These are phyloP conservation scores for Semaprochilodus insignis DNA, from an alignment of 2,797 vertebrate species.

Conservation along the genomic window DNA sequence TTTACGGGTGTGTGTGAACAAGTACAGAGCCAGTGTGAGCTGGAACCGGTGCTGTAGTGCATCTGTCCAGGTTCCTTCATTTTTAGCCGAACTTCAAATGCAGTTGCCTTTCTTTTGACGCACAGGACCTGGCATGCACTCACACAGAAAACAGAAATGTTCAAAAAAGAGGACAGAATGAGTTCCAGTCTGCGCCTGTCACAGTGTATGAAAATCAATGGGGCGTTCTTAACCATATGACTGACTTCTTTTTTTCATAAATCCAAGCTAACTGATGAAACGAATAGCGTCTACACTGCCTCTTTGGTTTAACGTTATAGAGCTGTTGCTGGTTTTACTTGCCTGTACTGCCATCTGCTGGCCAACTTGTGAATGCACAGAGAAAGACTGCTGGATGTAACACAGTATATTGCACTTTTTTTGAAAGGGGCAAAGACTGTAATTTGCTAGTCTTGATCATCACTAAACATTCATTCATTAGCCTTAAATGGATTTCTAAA, in stretches of 20 bases:
- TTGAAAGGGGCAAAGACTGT: no score
- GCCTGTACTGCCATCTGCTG: slow-evolving; percentile 58
- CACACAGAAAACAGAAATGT: slow-evolving; percentile 41
- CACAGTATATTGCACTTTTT: no score
- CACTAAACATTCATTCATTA: no score
- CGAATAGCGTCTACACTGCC: slow-evolving; percentile 41
- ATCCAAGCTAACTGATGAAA: slow-evolving; percentile 49
- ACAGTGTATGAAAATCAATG: slow-evolving; percentile 67
- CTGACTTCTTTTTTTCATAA: slow-evolving; percentile 62
- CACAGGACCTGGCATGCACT: slow-evolving; percentile 29
- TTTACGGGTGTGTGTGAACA: slow-evolving; percentile 21
- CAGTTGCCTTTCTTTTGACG: slow-evolving; percentile 38
- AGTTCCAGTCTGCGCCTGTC: slow-evolving; percentile 61
- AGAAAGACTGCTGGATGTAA: no score
- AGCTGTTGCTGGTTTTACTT: slow-evolving; percentile 4
- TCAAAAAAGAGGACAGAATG: slow-evolving; percentile 40
- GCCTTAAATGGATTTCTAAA: no score
- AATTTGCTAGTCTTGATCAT: no score
- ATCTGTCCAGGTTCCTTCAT: slow-evolving; percentile 41
- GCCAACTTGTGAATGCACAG: background rate
- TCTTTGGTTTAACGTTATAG: background rate
- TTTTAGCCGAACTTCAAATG: slow-evolving; percentile 49
- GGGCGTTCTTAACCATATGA: slow-evolving; percentile 60
- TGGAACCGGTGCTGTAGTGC: slow-evolving; percentile 34
- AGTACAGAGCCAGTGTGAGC: slow-evolving; percentile 23